Base-by-base conservation (phyloP, 2,888 invertebrate genomes). In the Rhabditoides inermis region DNA sequence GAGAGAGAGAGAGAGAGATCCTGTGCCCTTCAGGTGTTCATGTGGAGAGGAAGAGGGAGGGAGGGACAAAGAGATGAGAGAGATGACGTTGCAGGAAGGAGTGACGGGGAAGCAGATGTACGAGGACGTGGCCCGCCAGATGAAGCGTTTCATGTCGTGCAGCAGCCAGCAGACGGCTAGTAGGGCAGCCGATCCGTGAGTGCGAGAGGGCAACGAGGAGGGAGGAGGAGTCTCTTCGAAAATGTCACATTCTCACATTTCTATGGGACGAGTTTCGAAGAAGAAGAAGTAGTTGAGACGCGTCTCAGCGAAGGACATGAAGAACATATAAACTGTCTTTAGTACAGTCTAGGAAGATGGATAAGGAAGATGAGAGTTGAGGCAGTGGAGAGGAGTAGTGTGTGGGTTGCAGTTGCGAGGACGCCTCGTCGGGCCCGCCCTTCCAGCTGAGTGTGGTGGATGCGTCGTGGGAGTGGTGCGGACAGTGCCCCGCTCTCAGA, bases 361-460 rank as follows among this genome's bases (percentile, higher is more conserved):
- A n/a, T n/a, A n/a, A n/a, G n/a, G n/a, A n/a, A n/a, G n/a, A n/a
- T n/a, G n/a, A n/a, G n/a, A n/a, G n/a, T n/a, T n/a, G n/a, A n/a
- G n/a, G n/a, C n/a, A n/a, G n/a, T n/a, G n/a, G n/a, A n/a, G n/a
- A n/a, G n/a, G n/a, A n/a, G n/a, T n/a, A 20, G 7, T 18, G 7
- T 40, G 7, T 40, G 20, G 3, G 7, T 46, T 60, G n/a, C 49
- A 89, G 90, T 79, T 90, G 90, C 81, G 90, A 90, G 81, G 88
- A 88, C 70, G 82, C 88, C 51, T 87, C 88, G 30, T 88, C 90
- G 80, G 88, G 88, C 79, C 90, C 88, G 78, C 90, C 91, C 49
- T 91, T 91, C 80, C 85, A 85, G 56, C 80, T 91, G 77, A 85
- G 88, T 65, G 84, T 86, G 26, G 88, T 90, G 47, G 82, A 84